Base-by-base conservation (phyloP, 2,797 vertebrate species). In the Melanotaenia trifasciata region DNA sequence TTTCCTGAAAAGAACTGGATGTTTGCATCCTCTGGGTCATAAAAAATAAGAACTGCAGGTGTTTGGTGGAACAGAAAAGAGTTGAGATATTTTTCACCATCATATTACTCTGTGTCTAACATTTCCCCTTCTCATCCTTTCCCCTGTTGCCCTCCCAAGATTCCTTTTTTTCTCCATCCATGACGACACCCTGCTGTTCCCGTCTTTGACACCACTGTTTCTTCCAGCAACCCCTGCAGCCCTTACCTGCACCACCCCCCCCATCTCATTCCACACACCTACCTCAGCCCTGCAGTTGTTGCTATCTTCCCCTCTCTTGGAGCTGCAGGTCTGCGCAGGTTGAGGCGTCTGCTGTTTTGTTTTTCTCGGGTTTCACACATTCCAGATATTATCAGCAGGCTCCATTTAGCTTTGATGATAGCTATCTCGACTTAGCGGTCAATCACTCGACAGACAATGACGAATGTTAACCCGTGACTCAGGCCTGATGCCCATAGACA, bases 351-450 rank as follows among this genome's bases (percentile, higher is more conserved):
- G 78, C 81, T 92, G 86, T 90, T 90, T 85, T 90, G 90, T 91
- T 87, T 91, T 33, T 71, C 81, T 87, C 74, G 36, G 84, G 80
- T 91, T 89, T 90, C 83, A 74, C 83, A 79, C 87, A 92, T 93
- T 91, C 90, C 90, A 87, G 90, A 94, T 93, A 58, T 53, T 89
- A 92, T 92, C 92, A 68, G 66, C 43, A 50, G 75, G 26, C 84
- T 83, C 76, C 67, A 0, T 79, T 80, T 89, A 77, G 78, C 84
- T 71, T 80, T 68, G 76, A 57, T 66, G 91, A 89, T 88, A 80
- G 43, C 61, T 54, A 91, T 89, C 86, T 84, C 24, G 76, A 83
- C 68, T 26, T 45, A 67, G 51, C 40, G 26, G 84, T 85, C 85
- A 85, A 59, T 87, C 83, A 84, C 72, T 72, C 70, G 40, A 57